Evolutionary conservation across 2,113 vertebrate species (phyloP).

Genomic region (Catharus minimus): DNA sequence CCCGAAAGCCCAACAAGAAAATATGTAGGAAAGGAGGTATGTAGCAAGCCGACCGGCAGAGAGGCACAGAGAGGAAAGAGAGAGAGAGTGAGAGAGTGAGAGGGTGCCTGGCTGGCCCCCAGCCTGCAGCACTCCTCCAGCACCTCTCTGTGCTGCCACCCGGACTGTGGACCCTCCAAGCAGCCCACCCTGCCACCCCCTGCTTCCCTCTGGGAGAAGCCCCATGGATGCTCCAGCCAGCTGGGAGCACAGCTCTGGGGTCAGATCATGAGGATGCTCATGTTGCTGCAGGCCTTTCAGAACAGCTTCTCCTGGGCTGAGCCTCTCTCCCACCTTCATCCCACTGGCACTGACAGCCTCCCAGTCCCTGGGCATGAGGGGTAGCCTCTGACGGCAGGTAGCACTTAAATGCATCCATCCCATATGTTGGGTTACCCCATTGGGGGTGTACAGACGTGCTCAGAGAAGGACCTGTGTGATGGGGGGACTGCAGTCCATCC

Average conservation of each 20-base stretch:
- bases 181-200: background rate
- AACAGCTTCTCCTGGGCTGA: constrained; percentile 7
- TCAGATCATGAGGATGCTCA: background rate
- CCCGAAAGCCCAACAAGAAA: constrained; percentile 99
- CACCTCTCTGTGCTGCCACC: constrained; percentile 34
- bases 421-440: fast-evolving
- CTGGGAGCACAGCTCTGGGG: background rate
- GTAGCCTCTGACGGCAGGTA: background rate
- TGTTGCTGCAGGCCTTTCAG: constrained; percentile 19
- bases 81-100: constrained; percentile 74
- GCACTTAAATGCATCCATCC: background rate
- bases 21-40: constrained; percentile 99
- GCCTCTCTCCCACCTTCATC: background rate
- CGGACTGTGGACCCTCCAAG: background rate
- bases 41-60: constrained; percentile 85
- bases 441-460: background rate
- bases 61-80: constrained; percentile 80
- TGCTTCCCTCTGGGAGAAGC: background rate
- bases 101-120: constrained; percentile 40
- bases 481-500: background rate
- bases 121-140: background rate
- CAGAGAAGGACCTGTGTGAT: background rate
- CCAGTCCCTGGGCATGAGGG: background rate
- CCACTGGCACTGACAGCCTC: background rate
- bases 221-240: fast-evolving